These are phyloP conservation scores for Pteropus alecto DNA, from an alignment of 2,113 vertebrate species.

Conservation along the genomic window DNA sequence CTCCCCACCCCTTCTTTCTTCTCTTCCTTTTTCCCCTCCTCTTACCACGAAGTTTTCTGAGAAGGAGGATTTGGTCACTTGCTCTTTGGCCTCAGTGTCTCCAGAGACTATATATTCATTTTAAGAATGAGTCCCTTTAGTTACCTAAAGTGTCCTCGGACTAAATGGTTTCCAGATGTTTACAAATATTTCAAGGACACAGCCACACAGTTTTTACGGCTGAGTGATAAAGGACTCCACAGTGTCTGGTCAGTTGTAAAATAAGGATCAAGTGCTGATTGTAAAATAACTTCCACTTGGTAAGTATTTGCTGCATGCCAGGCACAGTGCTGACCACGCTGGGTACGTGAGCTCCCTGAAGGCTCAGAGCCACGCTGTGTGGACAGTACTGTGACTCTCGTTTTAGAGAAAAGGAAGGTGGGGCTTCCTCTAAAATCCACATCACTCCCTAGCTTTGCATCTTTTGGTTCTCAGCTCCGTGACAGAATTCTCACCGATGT, in stretches of 20 bases:
- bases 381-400: not conserved
- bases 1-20: not conserved
- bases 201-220: conserved; percentile 56
- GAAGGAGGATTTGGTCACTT: conserved; percentile 69
- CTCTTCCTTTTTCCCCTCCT: not conserved
- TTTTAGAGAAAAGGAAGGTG: not conserved
- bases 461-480: too few species aligned
- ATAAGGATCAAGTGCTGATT: not conserved
- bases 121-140: conserved; percentile 75
- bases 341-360: not conserved
- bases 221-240: conserved; percentile 64
- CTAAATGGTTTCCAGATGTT: conserved; percentile 78
- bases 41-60: conserved; percentile 27
- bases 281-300: conserved; percentile 22
- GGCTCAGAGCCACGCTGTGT: not conserved
- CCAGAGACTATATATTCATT: conserved; percentile 73
- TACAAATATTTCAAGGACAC: conserved; percentile 69
- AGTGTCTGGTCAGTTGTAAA: conserved; percentile 52
- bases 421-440: not conserved
- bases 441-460: too few species aligned
- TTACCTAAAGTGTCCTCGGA: conserved; percentile 72
- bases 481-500: too few species aligned
- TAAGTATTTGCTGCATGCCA: not conserved
- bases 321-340: not conserved
- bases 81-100: conserved; percentile 65